These are phyloP conservation scores for Tonatia bakeri DNA, from an alignment of 2,113 vertebrate species.

Conservation along the genomic window DNA sequence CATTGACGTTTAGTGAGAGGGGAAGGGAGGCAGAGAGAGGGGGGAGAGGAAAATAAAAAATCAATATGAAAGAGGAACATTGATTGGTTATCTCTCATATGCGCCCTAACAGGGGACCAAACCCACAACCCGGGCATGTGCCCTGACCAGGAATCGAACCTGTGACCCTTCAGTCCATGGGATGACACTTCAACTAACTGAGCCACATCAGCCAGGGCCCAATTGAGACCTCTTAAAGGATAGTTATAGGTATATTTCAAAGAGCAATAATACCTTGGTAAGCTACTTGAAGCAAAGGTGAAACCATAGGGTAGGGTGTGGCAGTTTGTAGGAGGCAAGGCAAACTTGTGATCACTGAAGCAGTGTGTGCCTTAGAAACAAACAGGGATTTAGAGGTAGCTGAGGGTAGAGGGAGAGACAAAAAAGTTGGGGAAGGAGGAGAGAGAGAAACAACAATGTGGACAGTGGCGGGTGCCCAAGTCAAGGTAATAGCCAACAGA, in stretches of 20 bases:
- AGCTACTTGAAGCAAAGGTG: not conserved
- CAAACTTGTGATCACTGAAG: not conserved
- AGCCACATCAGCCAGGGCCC: not conserved
- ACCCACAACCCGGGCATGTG: too few relatives aligned
- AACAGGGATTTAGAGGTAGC: not conserved
- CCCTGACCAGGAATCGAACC: too few relatives aligned
- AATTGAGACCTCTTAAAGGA: not conserved
- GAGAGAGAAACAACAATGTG: not conserved
- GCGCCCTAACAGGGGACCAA: too few relatives aligned
- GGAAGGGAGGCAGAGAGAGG: too few relatives aligned
- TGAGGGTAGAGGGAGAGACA: not conserved
- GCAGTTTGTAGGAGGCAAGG: not conserved
- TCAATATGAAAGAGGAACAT: too few relatives aligned
- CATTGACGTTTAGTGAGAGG: too few relatives aligned
- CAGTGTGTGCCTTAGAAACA: not conserved
- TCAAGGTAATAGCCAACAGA: not conserved
- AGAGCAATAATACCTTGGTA: not conserved
- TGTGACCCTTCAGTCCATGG: too few relatives aligned
- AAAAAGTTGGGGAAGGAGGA: not conserved
- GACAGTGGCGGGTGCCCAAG: not conserved
- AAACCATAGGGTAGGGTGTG: not conserved
- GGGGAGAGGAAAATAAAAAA: too few relatives aligned
- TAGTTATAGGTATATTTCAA: not conserved
- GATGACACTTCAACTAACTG: too few relatives aligned
- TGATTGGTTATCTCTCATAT: too few relatives aligned